These are phyloP conservation scores for Echeneis naucrates DNA, from an alignment of 2,797 vertebrate species.

Conservation along the genomic window DNA sequence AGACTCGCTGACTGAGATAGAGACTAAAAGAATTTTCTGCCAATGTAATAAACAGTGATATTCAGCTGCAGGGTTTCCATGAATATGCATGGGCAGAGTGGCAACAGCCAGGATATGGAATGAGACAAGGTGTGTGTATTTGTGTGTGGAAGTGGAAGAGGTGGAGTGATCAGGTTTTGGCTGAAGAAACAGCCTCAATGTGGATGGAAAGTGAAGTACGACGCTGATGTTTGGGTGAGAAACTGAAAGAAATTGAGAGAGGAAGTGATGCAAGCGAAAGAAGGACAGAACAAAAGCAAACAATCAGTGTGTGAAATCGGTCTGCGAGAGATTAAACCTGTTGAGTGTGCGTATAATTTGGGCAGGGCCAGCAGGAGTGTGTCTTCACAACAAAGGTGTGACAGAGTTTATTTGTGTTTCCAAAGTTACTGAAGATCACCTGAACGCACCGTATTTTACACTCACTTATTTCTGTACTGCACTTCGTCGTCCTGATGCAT, in stretches of 20 bases:
- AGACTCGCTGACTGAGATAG: constrained; percentile 4
- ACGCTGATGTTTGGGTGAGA: constrained; percentile 16
- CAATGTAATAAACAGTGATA: constrained; percentile 49
- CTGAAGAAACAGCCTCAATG: constrained; percentile 33
- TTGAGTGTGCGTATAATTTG: constrained; percentile 6
- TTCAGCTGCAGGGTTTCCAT: constrained; percentile 42
- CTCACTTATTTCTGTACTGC: neutral
- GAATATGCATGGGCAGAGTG: constrained; percentile 56
- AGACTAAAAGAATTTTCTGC: constrained; percentile 37
- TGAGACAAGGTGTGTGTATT: constrained; percentile 2
- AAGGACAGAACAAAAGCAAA: constrained; percentile 49
- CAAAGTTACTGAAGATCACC: constrained; percentile 1
- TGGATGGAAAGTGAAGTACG: constrained; percentile 18
- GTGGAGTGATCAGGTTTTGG: constrained; percentile 15
- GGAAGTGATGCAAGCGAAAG: constrained; percentile 58
- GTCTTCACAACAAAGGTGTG: constrained; percentile 34
- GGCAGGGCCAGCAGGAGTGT: neutral
- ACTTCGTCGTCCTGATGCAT: neutral
- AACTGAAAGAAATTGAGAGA: constrained; percentile 37
- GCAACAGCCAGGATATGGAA: constrained; percentile 34
- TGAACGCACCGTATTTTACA: neutral
- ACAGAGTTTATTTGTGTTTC: constrained; percentile 11
- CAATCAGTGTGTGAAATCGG: constrained; percentile 49
- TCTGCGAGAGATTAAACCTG: constrained; percentile 41
- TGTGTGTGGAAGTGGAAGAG: neutral